Percentiles rank a stretch among this genome's conserved stretches.
Evolutionary conservation across 2,797 vertebrate species (phyloP).

Genomic region (Takifugu ocellatus): DNA sequence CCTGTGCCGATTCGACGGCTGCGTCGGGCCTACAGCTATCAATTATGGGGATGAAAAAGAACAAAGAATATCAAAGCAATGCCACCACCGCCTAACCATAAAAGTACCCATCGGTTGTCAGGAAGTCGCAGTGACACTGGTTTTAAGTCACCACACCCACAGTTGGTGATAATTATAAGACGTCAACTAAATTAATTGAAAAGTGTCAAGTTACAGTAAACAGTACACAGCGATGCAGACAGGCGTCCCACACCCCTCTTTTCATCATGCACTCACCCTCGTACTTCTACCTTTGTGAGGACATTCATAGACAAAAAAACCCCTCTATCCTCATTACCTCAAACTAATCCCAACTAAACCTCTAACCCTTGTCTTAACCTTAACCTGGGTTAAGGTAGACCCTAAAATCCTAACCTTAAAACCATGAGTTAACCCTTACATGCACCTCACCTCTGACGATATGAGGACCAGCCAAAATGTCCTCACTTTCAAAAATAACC

Average conservation of each 20-base stretch:
- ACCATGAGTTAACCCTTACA: background rate
- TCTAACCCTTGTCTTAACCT: too few species aligned
- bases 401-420: background rate
- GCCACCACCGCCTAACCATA: slow-evolving; percentile 26
- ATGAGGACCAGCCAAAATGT: too few species aligned
- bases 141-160: slow-evolving; percentile 45
- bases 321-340: too few species aligned
- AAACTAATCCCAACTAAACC: too few species aligned
- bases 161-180: slow-evolving; percentile 60
- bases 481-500: too few species aligned
- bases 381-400: too few species aligned
- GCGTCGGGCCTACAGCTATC: slow-evolving; percentile 11
- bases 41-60: slow-evolving; percentile 44
- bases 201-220: slow-evolving; percentile 35
- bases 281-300: background rate
- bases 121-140: slow-evolving; percentile 27
- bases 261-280: slow-evolving; percentile 1
- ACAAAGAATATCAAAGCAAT: slow-evolving; percentile 32
- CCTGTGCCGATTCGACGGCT: background rate
- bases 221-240: slow-evolving; percentile 14
- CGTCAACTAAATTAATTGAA: slow-evolving; percentile 38
- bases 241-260: background rate
- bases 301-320: too few species aligned
- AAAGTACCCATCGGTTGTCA: slow-evolving; percentile 33
- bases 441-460: background rate